Conservation (phyloP, 2,113 vertebrate genomes). For the Pundamilia nyererei region DNA sequence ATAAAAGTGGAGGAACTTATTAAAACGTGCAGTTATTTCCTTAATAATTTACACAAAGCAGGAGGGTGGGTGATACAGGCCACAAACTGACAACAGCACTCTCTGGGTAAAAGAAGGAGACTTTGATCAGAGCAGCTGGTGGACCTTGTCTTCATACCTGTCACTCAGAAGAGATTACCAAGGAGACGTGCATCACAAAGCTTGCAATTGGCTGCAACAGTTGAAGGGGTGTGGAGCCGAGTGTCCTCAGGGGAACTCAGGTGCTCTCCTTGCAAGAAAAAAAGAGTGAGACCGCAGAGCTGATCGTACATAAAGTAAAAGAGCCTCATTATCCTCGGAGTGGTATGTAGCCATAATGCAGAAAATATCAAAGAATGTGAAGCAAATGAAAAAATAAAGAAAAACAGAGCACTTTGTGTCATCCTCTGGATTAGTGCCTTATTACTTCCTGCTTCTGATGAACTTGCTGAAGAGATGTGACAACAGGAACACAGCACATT, state of each 20-base stretch:
- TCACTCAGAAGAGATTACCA: slow-evolving; percentile 50
- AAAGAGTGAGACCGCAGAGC: background rate
- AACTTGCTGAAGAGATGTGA: background rate
- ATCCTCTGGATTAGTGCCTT: background rate
- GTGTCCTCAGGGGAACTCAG: slow-evolving; percentile 16
- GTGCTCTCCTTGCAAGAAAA: background rate
- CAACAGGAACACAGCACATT: background rate
- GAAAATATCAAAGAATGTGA: slow-evolving; percentile 1
- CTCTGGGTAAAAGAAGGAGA: slow-evolving; percentile 34
- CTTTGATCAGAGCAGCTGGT: slow-evolving; percentile 61
- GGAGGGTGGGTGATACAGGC: background rate
- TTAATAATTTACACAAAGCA: slow-evolving; percentile 9
- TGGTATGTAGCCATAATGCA: background rate
- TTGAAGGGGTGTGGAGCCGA: background rate
- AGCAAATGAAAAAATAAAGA: background rate
- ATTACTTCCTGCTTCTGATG: background rate
- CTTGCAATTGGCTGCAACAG: slow-evolving; percentile 14
- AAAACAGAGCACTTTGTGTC: background rate
- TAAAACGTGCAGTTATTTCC: background rate
- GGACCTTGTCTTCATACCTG: slow-evolving; percentile 57
- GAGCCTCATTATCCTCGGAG: slow-evolving; percentile 7
- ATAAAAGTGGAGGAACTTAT: background rate
- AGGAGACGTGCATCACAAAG: slow-evolving; percentile 48
- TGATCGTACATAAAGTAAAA: background rate
- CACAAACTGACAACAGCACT: slow-evolving; percentile 27